These are phyloP conservation scores for Pammene aurita DNA, from an alignment of 2,888 invertebrate genomes.

Conservation along the genomic window DNA sequence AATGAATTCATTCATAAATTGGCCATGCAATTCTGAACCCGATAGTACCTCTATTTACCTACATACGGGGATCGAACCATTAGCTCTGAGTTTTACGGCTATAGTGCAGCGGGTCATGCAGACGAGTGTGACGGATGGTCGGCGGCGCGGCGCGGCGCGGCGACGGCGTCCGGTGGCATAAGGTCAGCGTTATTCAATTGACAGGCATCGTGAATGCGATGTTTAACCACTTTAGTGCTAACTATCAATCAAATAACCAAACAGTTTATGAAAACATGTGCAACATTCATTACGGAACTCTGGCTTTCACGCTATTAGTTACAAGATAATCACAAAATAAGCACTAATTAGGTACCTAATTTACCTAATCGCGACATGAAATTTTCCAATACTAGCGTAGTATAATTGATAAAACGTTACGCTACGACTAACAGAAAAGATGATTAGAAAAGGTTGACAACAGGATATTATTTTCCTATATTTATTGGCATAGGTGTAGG, in stretches of 20 bases:
- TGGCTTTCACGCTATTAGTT: constrained; percentile 51
- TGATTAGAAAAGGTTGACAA: constrained; percentile 9
- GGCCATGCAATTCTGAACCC: too few species aligned
- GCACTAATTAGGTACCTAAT: constrained; percentile 20
- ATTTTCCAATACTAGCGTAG: constrained; percentile 2
- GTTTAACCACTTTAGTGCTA: constrained; percentile 32
- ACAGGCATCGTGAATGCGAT: constrained; percentile 26
- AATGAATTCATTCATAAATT: too few species aligned
- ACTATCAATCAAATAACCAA: constrained; percentile 42
- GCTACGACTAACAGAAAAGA: neutral
- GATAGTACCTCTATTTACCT: neutral
- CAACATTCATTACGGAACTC: constrained; percentile 50
- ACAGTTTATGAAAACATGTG: constrained; percentile 46
- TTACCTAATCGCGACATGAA: constrained; percentile 3
- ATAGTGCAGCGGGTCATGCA: constrained; percentile 13
- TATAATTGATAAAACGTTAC: neutral
- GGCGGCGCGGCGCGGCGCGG: constrained; percentile 9
- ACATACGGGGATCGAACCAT: constrained; percentile 8
- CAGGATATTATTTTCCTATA: constrained; percentile 9
- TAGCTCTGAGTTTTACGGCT: constrained; percentile 10
- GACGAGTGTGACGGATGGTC: constrained; percentile 27
- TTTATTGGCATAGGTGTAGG: constrained; percentile 16
- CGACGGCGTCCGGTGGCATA: constrained; percentile 20
- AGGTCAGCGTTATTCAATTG: constrained; percentile 34
- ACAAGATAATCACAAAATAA: constrained; percentile 30